Percentiles rank a stretch among this genome's conserved stretches.
These are phyloP conservation scores for Cosmopolites sordidus DNA, from an alignment of 2,888 invertebrate genomes.

Conservation along the genomic window DNA sequence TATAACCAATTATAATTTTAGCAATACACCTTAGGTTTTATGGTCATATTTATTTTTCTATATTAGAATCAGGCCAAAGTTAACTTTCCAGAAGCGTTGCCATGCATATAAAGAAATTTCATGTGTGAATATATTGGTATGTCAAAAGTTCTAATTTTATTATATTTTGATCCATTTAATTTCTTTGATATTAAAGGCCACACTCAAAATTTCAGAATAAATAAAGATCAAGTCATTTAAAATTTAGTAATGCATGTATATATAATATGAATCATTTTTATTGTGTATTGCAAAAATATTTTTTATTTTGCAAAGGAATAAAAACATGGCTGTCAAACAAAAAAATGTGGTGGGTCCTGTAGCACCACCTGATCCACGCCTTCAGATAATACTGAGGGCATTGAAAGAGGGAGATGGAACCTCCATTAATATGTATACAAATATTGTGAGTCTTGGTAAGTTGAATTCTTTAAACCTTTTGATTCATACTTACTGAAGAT, in stretches of 20 bases:
- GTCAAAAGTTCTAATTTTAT: no score
- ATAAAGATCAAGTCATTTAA: no score
- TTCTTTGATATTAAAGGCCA: no score
- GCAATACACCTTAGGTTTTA: background rate
- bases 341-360: constrained; percentile 48
- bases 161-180: background rate
- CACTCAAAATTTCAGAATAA: no score
- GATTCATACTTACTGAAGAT: background rate
- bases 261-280: no score
- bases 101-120: no score
- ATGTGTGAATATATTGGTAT: no score
- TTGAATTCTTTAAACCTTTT: background rate
- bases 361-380: constrained; percentile 47
- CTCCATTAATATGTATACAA: constrained; percentile 51
- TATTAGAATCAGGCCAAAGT: no score
- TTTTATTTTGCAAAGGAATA: no score
- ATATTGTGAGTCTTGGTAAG: constrained; percentile 46
- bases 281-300: no score
- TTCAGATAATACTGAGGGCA: constrained; percentile 52
- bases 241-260: no score
- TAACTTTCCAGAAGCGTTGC: no score
- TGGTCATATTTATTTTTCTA: background rate
- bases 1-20: background rate
- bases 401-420: constrained; percentile 49
- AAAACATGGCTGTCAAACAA: constrained; percentile 57